Conservation (phyloP, 2,888 invertebrate genomes). For the Mechanitis mazaeus region DNA sequence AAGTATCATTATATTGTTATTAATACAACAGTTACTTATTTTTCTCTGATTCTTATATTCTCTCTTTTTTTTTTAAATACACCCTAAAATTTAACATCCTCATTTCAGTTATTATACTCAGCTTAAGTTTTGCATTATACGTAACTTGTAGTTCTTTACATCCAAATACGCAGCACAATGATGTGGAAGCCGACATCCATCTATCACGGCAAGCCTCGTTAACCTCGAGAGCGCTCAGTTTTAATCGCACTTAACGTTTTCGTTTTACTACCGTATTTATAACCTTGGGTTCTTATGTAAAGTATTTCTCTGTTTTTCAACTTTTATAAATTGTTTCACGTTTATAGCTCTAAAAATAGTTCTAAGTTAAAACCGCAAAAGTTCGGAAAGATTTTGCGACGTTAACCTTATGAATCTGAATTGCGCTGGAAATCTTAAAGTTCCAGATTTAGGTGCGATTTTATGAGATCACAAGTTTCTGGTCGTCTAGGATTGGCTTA, state of each 20-base stretch:
- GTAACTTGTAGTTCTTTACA: neutral
- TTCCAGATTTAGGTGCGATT: conserved; percentile 19
- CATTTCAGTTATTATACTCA: neutral
- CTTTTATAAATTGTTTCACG: neutral
- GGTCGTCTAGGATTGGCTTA: conserved; percentile 5
- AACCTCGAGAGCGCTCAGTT: conserved; percentile 44
- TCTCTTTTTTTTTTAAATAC: too few species aligned
- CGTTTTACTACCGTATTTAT: conserved; percentile 20
- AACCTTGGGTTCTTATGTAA: too few species aligned
- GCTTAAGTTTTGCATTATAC: neutral
- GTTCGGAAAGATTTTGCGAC: conserved; percentile 2
- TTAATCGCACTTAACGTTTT: conserved; percentile 44
- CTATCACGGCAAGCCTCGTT: conserved; percentile 52
- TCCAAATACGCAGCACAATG: conserved; percentile 10
- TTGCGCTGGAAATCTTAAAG: conserved; percentile 15
- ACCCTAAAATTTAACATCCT: too few species aligned
- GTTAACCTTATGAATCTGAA: conserved; percentile 3
- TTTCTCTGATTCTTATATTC: too few species aligned
- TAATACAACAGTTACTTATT: too few species aligned
- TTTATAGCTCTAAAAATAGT: neutral
- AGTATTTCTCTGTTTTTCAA: neutral
- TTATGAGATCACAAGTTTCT: conserved; percentile 6
- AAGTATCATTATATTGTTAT: too few species aligned
- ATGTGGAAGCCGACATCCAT: conserved; percentile 38
- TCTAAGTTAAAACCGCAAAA: conserved; percentile 4